Percentiles rank a stretch among this genome's conserved stretches.
phyloP scores from a whole-genome alignment of 53 echinoderm and acorn worm genomes.

The Actinopyga echinites region DNA sequence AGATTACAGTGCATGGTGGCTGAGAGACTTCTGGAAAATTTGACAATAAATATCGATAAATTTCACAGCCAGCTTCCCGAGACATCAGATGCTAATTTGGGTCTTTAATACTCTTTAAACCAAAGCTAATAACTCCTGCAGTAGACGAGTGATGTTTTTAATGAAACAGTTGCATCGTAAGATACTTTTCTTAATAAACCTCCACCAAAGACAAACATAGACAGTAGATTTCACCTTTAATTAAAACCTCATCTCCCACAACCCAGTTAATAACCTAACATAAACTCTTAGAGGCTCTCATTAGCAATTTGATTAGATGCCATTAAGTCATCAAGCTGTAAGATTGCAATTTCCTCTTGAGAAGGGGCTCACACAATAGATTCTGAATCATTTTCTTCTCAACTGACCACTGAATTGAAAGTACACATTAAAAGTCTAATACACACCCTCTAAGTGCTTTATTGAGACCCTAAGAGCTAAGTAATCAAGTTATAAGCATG shows the following conservation, averaged over 20 bases:
- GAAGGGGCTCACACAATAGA: background rate
- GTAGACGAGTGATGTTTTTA: too few species aligned
- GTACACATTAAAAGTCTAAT: conserved; percentile 5
- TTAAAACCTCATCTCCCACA: conserved; percentile 7
- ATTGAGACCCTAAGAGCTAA: background rate
- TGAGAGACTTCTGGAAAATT: too few species aligned
- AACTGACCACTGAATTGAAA: background rate
- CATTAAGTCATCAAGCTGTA: conserved; percentile 24
- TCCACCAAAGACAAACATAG: too few species aligned
- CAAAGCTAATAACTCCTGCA: too few species aligned
- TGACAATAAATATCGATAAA: too few species aligned
- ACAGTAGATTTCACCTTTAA: background rate
- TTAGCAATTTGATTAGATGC: conserved; percentile 30
- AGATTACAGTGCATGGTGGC: too few species aligned
- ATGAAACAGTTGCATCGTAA: too few species aligned
- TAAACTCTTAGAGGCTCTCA: background rate
- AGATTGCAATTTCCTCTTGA: conserved; percentile 14
- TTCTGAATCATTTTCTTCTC: background rate
- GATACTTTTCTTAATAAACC: too few species aligned
- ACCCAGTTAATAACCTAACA: background rate
- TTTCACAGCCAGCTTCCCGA: too few species aligned
- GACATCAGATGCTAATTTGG: too few species aligned
- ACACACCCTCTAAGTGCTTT: conserved; percentile 9
- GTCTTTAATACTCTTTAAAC: too few species aligned
- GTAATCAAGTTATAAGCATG: conserved; percentile 30